Evolutionary conservation across 2,797 vertebrate genomes (phyloP).

Genomic region (Lophotriccus pileatus): DNA sequence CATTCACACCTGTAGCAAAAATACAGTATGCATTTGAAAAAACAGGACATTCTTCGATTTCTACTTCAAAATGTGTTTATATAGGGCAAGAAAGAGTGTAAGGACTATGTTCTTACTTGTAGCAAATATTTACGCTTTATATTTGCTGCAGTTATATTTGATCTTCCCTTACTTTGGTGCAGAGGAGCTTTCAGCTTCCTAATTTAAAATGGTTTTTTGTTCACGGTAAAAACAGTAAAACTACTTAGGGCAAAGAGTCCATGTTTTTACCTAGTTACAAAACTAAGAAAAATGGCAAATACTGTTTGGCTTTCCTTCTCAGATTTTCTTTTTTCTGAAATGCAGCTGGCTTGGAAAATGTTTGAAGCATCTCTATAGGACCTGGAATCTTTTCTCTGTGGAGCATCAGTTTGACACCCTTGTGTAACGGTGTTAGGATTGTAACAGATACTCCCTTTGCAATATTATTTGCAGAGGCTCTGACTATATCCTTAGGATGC

Average conservation of each 20-base stretch:
- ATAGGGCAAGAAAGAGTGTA: not conserved
- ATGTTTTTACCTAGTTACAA: not conserved
- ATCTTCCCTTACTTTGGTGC: not conserved
- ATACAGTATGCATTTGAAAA: not conserved
- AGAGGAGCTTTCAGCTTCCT: not conserved
- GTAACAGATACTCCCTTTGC: not conserved
- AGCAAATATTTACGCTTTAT: not conserved
- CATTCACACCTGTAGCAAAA: not conserved
- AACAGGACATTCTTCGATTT: not conserved
- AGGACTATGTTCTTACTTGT: not conserved
- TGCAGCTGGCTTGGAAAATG: not conserved
- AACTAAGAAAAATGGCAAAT: not conserved
- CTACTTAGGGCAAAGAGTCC: not conserved
- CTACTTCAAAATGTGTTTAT: not conserved
- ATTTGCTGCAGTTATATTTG: not conserved
- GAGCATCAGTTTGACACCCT: not conserved
- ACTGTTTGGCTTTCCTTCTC: not conserved
- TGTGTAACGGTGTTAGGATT: not conserved
- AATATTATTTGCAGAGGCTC: not conserved
- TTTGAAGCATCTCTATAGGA: not conserved
- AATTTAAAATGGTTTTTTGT: not conserved
- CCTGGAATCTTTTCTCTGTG: not conserved
- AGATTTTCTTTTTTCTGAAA: not conserved
- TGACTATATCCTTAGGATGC: not conserved
- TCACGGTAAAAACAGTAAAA: not conserved